Percentiles rank a stretch among this genome's conserved stretches.
These are phyloP conservation scores for Myocastor coypus DNA, from an alignment of 2,113 vertebrate genomes.

Conservation along the genomic window DNA sequence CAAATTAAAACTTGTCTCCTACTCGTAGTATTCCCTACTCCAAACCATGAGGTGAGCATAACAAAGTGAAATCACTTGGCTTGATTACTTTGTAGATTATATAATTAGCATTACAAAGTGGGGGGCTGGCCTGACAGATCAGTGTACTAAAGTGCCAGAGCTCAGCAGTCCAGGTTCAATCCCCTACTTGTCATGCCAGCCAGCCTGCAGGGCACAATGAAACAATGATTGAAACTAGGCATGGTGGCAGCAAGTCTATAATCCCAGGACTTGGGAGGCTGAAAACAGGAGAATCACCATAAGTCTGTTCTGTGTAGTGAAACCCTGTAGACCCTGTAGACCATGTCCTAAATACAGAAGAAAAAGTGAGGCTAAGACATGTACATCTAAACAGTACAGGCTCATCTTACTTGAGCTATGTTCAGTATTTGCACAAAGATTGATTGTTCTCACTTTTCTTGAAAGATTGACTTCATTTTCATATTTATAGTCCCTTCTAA, in stretches of 20 bases:
- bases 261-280: no score
- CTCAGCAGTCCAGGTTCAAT: no score
- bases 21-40: neutral
- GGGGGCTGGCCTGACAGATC: neutral
- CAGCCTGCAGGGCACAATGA: no score
- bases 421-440: conserved; percentile 60
- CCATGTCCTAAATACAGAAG: no score
- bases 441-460: conserved; percentile 57
- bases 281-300: no score
- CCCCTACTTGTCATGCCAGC: no score
- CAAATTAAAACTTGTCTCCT: conserved; percentile 30
- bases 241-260: no score
- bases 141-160: no score
- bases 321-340: no score
- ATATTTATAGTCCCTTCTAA: conserved; percentile 49
- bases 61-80: neutral
- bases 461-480: conserved; percentile 33
- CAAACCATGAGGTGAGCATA: conserved; percentile 16
- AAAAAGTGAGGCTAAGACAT: neutral
- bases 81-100: conserved; percentile 35
- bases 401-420: neutral
- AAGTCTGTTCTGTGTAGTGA: no score
- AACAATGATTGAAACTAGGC: no score
- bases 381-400: neutral
- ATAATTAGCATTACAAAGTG: conserved; percentile 57